Evolutionary conservation across 2,797 vertebrate genomes (phyloP).

Genomic region (Leuciscus waleckii): DNA sequence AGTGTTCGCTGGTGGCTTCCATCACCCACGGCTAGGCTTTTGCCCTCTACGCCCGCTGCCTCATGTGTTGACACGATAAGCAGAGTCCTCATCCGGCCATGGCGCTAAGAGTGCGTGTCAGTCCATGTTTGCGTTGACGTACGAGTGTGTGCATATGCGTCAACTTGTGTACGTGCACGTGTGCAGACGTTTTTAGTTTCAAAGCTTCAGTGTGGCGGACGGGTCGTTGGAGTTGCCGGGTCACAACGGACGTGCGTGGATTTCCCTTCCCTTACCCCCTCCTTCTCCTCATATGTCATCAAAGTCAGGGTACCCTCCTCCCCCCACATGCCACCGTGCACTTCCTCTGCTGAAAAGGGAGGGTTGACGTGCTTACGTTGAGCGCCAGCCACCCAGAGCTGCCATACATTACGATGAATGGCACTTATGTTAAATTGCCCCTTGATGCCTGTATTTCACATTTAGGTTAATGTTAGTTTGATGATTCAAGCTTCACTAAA

Average conservation of each 20-base stretch:
- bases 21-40: slow-evolving; percentile 60
- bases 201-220: slow-evolving; percentile 16
- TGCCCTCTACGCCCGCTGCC: slow-evolving; percentile 51
- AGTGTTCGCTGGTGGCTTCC: slow-evolving; percentile 60
- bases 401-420: slow-evolving; percentile 68
- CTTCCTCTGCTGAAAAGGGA: slow-evolving; percentile 81
- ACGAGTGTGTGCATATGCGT: slow-evolving; percentile 43
- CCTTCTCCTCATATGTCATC: slow-evolving; percentile 75
- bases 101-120: slow-evolving; percentile 59
- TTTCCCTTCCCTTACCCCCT: slow-evolving; percentile 52
- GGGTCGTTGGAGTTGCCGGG: background rate
- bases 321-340: slow-evolving; percentile 69
- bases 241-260: background rate
- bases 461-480: slow-evolving; percentile 50
- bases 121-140: slow-evolving; percentile 64
- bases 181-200: slow-evolving; percentile 56
- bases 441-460: slow-evolving; percentile 55
- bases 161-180: slow-evolving; percentile 43
- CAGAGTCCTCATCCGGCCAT: slow-evolving; percentile 64
- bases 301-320: slow-evolving; percentile 58
- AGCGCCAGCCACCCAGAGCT: slow-evolving; percentile 64
- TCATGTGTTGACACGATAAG: slow-evolving; percentile 59
- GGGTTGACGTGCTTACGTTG: slow-evolving; percentile 63
- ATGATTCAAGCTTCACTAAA: slow-evolving; percentile 47
- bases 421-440: slow-evolving; percentile 68